A percentile compares a stretch with the other conserved stretches of the same genome.
These are phyloP conservation scores for Caretta caretta DNA, from an alignment of 2,113 vertebrate species.

Conservation along the genomic window DNA sequence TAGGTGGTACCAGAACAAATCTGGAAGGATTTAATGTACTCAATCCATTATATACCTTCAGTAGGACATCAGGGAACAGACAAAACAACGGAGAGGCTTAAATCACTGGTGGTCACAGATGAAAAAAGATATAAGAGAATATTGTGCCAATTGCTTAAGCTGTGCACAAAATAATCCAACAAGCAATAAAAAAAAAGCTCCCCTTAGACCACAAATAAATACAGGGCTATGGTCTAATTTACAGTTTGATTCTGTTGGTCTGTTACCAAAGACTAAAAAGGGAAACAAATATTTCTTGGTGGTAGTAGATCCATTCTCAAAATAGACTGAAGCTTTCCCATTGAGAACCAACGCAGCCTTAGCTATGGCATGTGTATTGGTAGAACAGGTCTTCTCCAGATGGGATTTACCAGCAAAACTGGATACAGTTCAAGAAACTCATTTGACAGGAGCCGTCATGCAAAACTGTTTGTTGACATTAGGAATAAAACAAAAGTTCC, in stretches of 20 bases:
- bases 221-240: constrained; percentile 52
- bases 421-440: constrained; percentile 56
- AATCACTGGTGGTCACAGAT: constrained; percentile 53
- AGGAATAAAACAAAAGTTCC: constrained; percentile 57
- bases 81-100: constrained; percentile 35
- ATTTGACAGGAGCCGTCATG: constrained; percentile 63
- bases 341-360: constrained; percentile 61
- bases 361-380: constrained; percentile 49
- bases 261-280: constrained; percentile 29
- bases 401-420: constrained; percentile 56
- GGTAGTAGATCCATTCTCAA: constrained; percentile 48
- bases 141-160: constrained; percentile 62
- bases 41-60: constrained; percentile 46
- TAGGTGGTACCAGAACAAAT: constrained; percentile 59
- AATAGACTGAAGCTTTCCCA: constrained; percentile 62
- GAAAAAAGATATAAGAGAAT: constrained; percentile 44
- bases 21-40: constrained; percentile 62
- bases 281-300: constrained; percentile 63
- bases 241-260: constrained; percentile 68
- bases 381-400: constrained; percentile 65
- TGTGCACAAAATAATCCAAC: neutral
- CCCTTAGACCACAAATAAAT: constrained; percentile 27
- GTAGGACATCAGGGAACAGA: constrained; percentile 51
- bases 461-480: constrained; percentile 63
- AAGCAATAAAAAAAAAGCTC: constrained; percentile 11